Conservation (phyloP, 2,888 invertebrate genomes). For the Cantharis nigra region DNA sequence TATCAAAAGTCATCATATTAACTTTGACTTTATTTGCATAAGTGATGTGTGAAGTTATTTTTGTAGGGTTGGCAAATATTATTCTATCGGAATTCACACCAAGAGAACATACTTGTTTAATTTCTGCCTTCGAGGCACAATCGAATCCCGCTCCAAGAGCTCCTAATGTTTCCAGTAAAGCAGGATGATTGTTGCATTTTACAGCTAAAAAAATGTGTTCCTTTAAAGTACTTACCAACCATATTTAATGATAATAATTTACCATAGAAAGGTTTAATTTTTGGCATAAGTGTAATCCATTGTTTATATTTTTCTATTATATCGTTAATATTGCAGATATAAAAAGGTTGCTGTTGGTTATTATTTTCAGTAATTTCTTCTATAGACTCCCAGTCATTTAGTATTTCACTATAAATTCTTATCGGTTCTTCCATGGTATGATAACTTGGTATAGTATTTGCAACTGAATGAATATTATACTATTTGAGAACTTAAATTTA, state of each 20-base stretch:
- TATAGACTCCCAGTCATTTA: not conserved
- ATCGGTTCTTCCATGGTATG: not conserved
- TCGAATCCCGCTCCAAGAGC: constrained; percentile 92
- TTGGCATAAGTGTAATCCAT: constrained; percentile 84
- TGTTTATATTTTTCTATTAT: constrained; percentile 78
- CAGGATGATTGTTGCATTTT: constrained; percentile 91
- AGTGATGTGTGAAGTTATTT: constrained; percentile 86
- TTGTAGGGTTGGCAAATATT: constrained; percentile 95
- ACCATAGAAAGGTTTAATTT: constrained; percentile 92
- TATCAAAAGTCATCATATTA: constrained; percentile 90
- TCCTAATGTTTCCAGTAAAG: constrained; percentile 82
- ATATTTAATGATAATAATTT: constrained; percentile 40
- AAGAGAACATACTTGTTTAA: constrained; percentile 76
- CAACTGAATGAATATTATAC: not conserved
- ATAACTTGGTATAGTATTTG: not conserved
- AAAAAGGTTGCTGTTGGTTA: constrained; percentile 87
- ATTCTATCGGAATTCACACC: constrained; percentile 80
- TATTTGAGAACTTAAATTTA: not conserved
- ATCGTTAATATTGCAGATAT: constrained; percentile 85
- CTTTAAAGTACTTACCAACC: not conserved
- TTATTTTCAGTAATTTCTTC: not conserved
- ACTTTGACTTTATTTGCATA: constrained; percentile 79
- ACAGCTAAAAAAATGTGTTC: constrained; percentile 66
- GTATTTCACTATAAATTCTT: not conserved
- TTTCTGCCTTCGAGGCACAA: constrained; percentile 94